Conservation (phyloP, 2,888 invertebrate species). For the Chydorus sphaericus region DNA sequence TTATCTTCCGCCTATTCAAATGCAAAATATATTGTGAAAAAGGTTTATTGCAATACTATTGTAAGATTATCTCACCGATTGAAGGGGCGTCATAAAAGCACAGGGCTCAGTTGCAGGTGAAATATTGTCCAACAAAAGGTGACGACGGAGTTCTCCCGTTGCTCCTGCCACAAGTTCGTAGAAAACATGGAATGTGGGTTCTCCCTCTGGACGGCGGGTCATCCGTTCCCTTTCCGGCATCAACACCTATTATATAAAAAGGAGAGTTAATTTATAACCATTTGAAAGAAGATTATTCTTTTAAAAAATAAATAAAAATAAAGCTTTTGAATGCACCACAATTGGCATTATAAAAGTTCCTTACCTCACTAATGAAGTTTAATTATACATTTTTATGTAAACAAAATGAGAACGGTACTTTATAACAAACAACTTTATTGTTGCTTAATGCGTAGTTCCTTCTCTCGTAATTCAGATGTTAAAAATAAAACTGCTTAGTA, state of each 20-base stretch:
- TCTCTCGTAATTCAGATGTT: too few species aligned
- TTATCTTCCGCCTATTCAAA: conserved; percentile 56
- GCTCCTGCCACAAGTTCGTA: conserved; percentile 66
- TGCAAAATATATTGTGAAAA: too few species aligned
- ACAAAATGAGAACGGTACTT: too few species aligned
- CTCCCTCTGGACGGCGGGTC: conserved; percentile 50
- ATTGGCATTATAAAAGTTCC: too few species aligned
- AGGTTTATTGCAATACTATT: conserved; percentile 11
- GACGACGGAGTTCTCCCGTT: conserved; percentile 49
- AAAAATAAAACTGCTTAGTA: too few species aligned
- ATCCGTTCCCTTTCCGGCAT: conserved; percentile 64
- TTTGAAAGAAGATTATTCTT: too few species aligned
- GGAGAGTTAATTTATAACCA: background rate
- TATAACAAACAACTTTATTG: too few species aligned
- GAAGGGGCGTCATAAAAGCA: conserved; percentile 59
- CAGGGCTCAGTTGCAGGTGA: conserved; percentile 42
- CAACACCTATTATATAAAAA: conserved; percentile 35
- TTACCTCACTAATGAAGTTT: too few species aligned
- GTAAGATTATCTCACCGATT: conserved; percentile 38
- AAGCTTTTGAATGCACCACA: too few species aligned
- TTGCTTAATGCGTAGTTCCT: too few species aligned
- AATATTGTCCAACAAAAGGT: conserved; percentile 62
- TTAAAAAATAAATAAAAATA: too few species aligned
- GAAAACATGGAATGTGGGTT: conserved; percentile 52
- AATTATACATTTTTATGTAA: too few species aligned